Percentiles rank a stretch among this genome's conserved stretches.
phyloP scores from a whole-genome alignment of 2,113 vertebrate genomes.

The Irena cyanogastra region DNA sequence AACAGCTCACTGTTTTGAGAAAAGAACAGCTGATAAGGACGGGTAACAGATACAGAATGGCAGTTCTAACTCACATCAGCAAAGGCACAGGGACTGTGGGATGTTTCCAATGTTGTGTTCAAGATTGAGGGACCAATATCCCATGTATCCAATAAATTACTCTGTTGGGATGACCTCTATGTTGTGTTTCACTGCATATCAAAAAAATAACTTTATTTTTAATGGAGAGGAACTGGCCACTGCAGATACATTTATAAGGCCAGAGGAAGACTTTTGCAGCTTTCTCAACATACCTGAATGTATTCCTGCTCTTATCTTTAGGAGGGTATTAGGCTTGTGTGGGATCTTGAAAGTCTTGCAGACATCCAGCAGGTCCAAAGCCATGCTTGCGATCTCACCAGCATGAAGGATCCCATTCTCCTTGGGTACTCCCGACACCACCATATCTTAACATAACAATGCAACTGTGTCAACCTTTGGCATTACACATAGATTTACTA shows the following conservation, averaged over 20 bases:
- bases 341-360: slow-evolving; percentile 83
- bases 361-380: slow-evolving; percentile 78
- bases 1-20: background rate
- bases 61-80: background rate
- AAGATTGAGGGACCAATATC: background rate
- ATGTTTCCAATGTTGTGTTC: background rate
- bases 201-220: background rate
- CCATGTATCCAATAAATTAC: background rate
- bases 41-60: background rate
- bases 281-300: slow-evolving; percentile 71
- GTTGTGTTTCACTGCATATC: background rate
- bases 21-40: background rate
- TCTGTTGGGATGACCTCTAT: background rate
- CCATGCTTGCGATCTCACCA: slow-evolving; percentile 80
- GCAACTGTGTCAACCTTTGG: background rate
- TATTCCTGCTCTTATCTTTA: slow-evolving; percentile 82
- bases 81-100: background rate
- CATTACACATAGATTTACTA: background rate
- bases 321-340: slow-evolving; percentile 75
- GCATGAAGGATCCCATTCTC: slow-evolving; percentile 80
- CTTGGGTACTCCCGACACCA: slow-evolving; percentile 79
- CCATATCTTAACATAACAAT: slow-evolving; percentile 77
- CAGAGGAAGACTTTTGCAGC: background rate
- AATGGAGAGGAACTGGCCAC: background rate
- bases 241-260: background rate